phyloP scores from a whole-genome alignment of 2,888 invertebrate genomes.

The Leptinotarsa rubiginosa region DNA sequence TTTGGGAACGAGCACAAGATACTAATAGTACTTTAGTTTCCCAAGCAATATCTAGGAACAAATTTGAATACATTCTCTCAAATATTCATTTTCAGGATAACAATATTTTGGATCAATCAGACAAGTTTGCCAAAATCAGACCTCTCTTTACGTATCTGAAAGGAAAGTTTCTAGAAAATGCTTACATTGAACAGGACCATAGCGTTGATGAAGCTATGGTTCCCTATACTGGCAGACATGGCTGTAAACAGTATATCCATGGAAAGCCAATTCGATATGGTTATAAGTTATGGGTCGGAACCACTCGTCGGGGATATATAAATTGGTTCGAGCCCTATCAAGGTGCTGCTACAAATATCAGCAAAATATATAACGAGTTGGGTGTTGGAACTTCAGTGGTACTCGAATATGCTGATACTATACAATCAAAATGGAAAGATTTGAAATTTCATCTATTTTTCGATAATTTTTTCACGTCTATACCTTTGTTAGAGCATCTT shows the following conservation, averaged over 20 bases:
- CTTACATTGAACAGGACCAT: too few species aligned
- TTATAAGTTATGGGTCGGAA: slow-evolving; percentile 30
- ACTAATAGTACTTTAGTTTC: slow-evolving; percentile 17
- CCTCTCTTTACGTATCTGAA: slow-evolving; percentile 47
- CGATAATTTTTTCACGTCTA: slow-evolving; percentile 37
- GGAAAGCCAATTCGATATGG: slow-evolving; percentile 31
- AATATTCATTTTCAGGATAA: slow-evolving; percentile 28
- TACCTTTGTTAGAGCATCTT: slow-evolving; percentile 30
- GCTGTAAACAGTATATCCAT: slow-evolving; percentile 16
- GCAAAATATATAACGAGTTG: slow-evolving; percentile 10
- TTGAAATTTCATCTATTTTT: slow-evolving; percentile 28
- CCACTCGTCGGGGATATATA: slow-evolving; percentile 23
- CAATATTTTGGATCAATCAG: slow-evolving; percentile 15
- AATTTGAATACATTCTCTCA: slow-evolving; percentile 27
- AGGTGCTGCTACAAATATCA: slow-evolving; percentile 19
- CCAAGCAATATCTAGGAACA: slow-evolving; percentile 30
- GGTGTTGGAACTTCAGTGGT: slow-evolving; percentile 25
- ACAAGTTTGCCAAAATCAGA: slow-evolving; percentile 51
- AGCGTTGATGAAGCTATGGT: too few species aligned
- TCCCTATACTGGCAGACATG: too few species aligned
- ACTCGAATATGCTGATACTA: slow-evolving; percentile 18
- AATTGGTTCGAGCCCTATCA: slow-evolving; percentile 33
- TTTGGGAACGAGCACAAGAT: slow-evolving; percentile 29
- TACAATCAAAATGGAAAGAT: slow-evolving; percentile 14
- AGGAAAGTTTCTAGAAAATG: too few species aligned